Evolutionary conservation across 2,797 vertebrate species (phyloP), one percentile per base, ranked within the genome.

Genomic region (Sebastolobus alascanus): DNA sequence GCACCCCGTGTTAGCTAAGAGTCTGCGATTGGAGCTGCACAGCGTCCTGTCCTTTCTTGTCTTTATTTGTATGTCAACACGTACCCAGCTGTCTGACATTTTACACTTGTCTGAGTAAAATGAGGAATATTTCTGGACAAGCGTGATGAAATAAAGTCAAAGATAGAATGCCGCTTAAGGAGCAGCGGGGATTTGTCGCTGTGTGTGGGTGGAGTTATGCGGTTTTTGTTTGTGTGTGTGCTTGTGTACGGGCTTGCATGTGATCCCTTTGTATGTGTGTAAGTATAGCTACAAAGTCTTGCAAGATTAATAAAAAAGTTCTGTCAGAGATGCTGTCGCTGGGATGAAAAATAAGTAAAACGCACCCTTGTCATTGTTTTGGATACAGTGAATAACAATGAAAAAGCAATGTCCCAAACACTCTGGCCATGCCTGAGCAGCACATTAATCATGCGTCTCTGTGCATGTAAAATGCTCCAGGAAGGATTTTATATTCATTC

Each of bases 361-460:
- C 1, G 76, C 84, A 78, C 61, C 65, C 68, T 68, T 79, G 86
- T 84, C 89, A 80, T 87, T 90, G 89, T 90, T 93, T 90, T 81
- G 6, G 80, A 82, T 82, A 68, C 81, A 8, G 73, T 83, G 89
- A 89, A 83, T 82, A 92, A 91, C 82, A 88, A 87, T 81, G 69
- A 22, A 74, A 83, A 81, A 72, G 72, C 70, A 83, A 40, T 56
- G 84, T 80, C 82, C 85, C 72, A 7, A 84, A 89, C 75, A 40
- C 52, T 68, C 27, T 16, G 69, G 69, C 79, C 87, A 83, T 52
- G 85, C 84, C 88, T 76, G 78, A 85, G 85, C 84, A 40, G 84
- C 82, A 69, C 91, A 93, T 94, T 91, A 94, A 94, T 94, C 93
- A 92, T 89, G 82, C 40, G 73, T 87, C 89, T 84, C 85, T 83